These are phyloP conservation scores for Gorsachius magnificus DNA, from an alignment of 2,797 vertebrate species.

Conservation along the genomic window DNA sequence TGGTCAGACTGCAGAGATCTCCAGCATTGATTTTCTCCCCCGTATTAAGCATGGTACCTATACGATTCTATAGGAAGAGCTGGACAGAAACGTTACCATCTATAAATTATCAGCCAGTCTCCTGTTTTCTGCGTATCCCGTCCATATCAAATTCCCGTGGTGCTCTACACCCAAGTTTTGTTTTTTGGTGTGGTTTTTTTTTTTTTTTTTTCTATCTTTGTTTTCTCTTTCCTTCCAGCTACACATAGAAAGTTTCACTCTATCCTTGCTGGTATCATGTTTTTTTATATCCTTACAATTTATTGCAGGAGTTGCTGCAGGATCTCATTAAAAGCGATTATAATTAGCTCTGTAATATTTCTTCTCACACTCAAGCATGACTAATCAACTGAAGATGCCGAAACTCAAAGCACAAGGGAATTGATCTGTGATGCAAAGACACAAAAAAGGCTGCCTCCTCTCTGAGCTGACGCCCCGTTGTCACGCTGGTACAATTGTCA, in stretches of 20 bases:
- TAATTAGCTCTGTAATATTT: constrained; percentile 57
- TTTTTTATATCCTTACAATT: constrained; percentile 13
- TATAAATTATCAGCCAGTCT: background rate
- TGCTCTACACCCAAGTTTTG: background rate
- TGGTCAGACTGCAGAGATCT: background rate
- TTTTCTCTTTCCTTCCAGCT: background rate
- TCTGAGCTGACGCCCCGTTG: background rate
- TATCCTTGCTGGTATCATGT: background rate
- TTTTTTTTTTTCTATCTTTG: background rate
- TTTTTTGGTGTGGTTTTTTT: too few species aligned
- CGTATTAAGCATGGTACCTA: background rate
- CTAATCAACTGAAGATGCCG: constrained; percentile 30
- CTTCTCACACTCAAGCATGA: constrained; percentile 50
- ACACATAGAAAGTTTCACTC: background rate
- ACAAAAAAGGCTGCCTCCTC: background rate
- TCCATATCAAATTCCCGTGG: background rate
- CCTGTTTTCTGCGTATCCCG: background rate
- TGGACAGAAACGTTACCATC: background rate
- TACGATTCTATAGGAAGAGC: background rate
- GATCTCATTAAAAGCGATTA: constrained; percentile 52
- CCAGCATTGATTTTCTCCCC: background rate
- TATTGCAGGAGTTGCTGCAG: constrained; percentile 24
- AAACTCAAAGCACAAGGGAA: constrained; percentile 15
- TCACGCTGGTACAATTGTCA: background rate
- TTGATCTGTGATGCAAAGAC: background rate